Percentiles rank a stretch among this genome's conserved stretches.
phyloP scores from a whole-genome alignment of 2,888 invertebrate species.

The Baronia brevicornis region DNA sequence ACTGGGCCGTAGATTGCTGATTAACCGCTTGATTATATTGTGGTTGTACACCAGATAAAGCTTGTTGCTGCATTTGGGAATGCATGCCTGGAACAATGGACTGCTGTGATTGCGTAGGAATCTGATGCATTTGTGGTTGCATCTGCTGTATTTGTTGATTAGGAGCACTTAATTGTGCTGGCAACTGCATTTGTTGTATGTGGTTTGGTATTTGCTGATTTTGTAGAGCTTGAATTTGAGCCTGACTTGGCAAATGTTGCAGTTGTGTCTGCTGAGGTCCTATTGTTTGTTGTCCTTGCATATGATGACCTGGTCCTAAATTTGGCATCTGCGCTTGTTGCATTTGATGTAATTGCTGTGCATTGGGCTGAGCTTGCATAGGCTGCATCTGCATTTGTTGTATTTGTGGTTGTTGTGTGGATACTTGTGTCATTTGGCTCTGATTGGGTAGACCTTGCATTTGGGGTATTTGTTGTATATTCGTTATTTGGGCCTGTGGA shows the following conservation, averaged over 20 bases:
- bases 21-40: constrained; percentile 70
- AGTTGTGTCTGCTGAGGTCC: constrained; percentile 66
- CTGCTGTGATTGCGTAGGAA: constrained; percentile 68
- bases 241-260: constrained; percentile 67
- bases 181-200: constrained; percentile 72
- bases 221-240: constrained; percentile 69
- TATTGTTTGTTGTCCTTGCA: constrained; percentile 64
- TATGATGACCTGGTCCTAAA: constrained; percentile 62
- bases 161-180: constrained; percentile 54
- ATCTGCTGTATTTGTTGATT: constrained; percentile 70
- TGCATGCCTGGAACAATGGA: constrained; percentile 69
- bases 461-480: constrained; percentile 69
- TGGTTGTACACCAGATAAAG: constrained; percentile 67
- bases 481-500: constrained; percentile 62
- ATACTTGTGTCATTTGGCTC: constrained; percentile 62
- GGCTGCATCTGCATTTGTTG: constrained; percentile 73
- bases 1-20: constrained; percentile 61
- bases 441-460: constrained; percentile 68
- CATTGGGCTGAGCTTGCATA: constrained; percentile 63
- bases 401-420: constrained; percentile 66
- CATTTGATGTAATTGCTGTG: constrained; percentile 67
- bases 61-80: constrained; percentile 67
- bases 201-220: constrained; percentile 74
- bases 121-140: constrained; percentile 70
- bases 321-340: constrained; percentile 69